A percentile compares a stretch with the other conserved stretches of the same genome.
Evolutionary conservation across 2,113 vertebrate genomes (phyloP).

Genomic region (Cyprinodon variegatus): DNA sequence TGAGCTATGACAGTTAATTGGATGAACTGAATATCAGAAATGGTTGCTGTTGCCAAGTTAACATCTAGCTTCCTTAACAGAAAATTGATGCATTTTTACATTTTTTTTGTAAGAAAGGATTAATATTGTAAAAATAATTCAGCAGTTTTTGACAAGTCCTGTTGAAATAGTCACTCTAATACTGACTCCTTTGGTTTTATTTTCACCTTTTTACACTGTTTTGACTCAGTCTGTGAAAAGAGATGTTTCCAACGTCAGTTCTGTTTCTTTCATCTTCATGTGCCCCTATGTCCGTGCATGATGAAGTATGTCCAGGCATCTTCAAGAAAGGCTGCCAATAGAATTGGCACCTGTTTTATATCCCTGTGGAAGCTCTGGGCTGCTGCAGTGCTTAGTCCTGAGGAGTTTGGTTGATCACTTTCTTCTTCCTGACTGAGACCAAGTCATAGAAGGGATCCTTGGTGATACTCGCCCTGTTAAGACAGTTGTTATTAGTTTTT

Average conservation of each 20-base stretch:
- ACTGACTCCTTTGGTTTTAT: slow-evolving; percentile 12
- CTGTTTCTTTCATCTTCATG: background rate
- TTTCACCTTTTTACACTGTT: slow-evolving; percentile 16
- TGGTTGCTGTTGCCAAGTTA: background rate
- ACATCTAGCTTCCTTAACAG: background rate
- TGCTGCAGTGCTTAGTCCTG: slow-evolving; percentile 53
- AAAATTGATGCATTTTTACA: background rate
- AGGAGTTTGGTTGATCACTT: slow-evolving; percentile 82
- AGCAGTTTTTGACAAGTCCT: accelerated
- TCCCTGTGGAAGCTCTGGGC: slow-evolving; percentile 1
- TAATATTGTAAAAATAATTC: background rate
- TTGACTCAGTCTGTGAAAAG: slow-evolving; percentile 19
- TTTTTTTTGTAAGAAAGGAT: background rate
- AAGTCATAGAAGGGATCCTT: slow-evolving; percentile 94
- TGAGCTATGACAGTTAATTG: background rate
- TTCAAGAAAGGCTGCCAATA: background rate
- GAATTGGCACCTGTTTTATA: background rate
- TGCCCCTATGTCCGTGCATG: background rate
- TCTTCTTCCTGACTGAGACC: slow-evolving; percentile 90
- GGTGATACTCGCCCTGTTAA: slow-evolving; percentile 90
- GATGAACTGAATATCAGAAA: accelerated
- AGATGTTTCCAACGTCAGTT: slow-evolving; percentile 10
- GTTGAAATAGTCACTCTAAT: background rate
- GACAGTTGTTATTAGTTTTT: background rate
- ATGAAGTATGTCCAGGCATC: background rate